These are phyloP conservation scores for Bradypodion pumilum DNA, from an alignment of 2,797 vertebrate species.

Conservation along the genomic window DNA sequence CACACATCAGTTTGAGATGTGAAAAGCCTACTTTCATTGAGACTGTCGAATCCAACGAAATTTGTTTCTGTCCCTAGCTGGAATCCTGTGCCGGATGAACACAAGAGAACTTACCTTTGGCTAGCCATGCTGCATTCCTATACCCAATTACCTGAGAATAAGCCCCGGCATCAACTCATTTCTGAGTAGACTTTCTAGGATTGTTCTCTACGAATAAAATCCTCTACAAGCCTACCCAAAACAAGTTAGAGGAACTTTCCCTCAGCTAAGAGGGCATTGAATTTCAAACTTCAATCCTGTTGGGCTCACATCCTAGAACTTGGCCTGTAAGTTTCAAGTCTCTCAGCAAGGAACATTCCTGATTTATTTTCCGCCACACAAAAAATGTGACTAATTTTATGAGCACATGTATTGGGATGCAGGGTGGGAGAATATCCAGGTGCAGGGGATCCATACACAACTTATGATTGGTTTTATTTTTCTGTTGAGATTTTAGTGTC, in stretches of 20 bases:
- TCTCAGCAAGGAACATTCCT: not conserved
- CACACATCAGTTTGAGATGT: no score
- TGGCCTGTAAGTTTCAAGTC: not conserved
- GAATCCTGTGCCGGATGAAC: not conserved
- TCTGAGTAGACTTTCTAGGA: not conserved
- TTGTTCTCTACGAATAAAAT: not conserved
- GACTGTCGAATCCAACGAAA: no score
- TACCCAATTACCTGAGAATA: not conserved
- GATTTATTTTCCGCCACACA: not conserved
- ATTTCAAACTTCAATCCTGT: not conserved
- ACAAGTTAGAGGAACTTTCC: not conserved
- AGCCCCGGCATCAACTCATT: not conserved
- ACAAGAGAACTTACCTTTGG: not conserved
- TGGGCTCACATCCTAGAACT: not conserved
- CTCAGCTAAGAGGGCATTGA: not conserved
- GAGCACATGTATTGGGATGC: not conserved
- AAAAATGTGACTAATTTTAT: not conserved
- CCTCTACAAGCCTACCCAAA: not conserved
- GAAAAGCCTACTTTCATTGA: no score
- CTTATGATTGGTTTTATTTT: conserved; percentile 41
- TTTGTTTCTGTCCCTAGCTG: no score
- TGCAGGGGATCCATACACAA: not conserved
- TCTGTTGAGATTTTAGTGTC: conserved; percentile 46
- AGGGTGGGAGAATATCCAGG: not conserved
- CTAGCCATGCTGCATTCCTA: not conserved